A percentile compares a stretch with the other conserved stretches of the same genome.
Conservation (phyloP, 30 jellyfish, hydroid and myxozoan genomes). For the Aurelia aurita region DNA sequence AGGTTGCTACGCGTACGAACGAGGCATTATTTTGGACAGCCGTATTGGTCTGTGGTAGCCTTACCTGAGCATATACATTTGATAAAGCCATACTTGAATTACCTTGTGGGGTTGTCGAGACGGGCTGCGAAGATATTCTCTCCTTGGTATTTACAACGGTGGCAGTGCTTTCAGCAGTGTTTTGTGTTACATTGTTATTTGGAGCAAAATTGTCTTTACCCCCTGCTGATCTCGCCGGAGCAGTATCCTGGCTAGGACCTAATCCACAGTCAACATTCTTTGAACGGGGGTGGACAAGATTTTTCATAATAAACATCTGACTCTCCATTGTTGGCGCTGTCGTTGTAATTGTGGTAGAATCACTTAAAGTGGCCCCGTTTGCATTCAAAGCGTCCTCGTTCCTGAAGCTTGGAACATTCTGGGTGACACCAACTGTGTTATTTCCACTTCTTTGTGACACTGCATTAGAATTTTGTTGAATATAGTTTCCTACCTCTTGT, state of each 20-base stretch:
- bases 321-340: conserved; percentile 70
- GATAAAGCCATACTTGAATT: too few species aligned
- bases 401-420: too few species aligned
- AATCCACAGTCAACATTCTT: not conserved
- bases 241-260: not conserved
- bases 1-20: conserved; percentile 1
- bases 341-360: not conserved
- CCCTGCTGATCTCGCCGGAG: not conserved
- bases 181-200: not conserved
- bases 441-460: too few species aligned
- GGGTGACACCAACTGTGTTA: too few species aligned
- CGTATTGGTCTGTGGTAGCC: not conserved
- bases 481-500: too few species aligned
- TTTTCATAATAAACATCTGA: conserved; percentile 72
- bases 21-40: conserved; percentile 5
- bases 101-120: too few species aligned
- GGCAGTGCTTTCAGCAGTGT: too few species aligned
- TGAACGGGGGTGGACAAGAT: conserved; percentile 52
- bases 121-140: too few species aligned
- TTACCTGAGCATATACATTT: not conserved
- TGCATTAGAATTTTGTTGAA: too few species aligned
- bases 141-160: not conserved
- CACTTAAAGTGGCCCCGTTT: too few species aligned
- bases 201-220: not conserved
- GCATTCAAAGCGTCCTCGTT: too few species aligned